phyloP scores from a whole-genome alignment of 2,888 invertebrate species.

The Beris morrisii region DNA sequence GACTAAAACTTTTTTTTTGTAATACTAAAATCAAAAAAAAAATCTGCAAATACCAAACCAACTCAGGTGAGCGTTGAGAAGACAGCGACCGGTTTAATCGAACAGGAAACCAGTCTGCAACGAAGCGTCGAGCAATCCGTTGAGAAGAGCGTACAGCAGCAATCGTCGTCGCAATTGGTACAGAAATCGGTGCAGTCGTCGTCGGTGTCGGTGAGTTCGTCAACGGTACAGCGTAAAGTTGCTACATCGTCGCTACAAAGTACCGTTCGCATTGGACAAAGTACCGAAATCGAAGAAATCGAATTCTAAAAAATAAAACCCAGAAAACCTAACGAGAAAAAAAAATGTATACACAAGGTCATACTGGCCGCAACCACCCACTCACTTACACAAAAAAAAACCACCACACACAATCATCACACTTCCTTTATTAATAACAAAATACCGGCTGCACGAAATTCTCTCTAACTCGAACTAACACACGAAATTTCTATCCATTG shows the following conservation, averaged over 20 bases:
- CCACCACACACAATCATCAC: too few relatives aligned
- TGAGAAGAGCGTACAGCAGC: conserved; percentile 36
- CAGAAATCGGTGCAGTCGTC: conserved; percentile 39
- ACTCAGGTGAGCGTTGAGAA: conserved; percentile 42
- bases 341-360: not conserved
- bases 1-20: conserved; percentile 1
- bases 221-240: conserved; percentile 37
- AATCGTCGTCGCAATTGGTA: conserved; percentile 35
- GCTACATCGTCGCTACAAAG: conserved; percentile 37
- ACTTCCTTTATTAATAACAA: too few relatives aligned
- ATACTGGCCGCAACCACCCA: not conserved
- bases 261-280: conserved; percentile 35
- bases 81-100: conserved; percentile 36
- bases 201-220: conserved; percentile 39
- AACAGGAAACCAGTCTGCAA: conserved; percentile 35
- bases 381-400: too few relatives aligned
- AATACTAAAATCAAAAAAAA: conserved; percentile 5
- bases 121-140: conserved; percentile 40
- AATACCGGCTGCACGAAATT: too few relatives aligned
- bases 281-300: conserved; percentile 40
- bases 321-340: conserved; percentile 10
- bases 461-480: too few relatives aligned
- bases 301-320: conserved; percentile 35
- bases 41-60: not conserved
- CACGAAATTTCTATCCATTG: too few relatives aligned